These are phyloP conservation scores for Pollachius pollachius DNA, from an alignment of 2,113 vertebrate species.

Conservation along the genomic window DNA sequence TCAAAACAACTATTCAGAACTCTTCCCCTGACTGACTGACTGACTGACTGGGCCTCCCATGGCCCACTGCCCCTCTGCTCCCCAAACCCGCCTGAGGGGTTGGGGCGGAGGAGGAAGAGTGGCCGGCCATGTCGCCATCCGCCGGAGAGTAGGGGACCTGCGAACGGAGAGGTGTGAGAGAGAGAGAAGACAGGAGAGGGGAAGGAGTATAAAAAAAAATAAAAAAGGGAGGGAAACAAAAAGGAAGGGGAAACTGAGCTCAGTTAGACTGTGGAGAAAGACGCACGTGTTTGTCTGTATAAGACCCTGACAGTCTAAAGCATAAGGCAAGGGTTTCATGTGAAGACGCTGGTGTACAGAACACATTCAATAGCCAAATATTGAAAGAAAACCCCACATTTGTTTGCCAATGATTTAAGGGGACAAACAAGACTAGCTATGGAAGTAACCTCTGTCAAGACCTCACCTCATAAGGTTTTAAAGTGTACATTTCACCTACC, in stretches of 20 bases:
- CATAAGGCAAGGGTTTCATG: conserved; percentile 47
- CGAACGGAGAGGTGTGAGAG: conserved; percentile 68
- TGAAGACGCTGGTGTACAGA: conserved; percentile 63
- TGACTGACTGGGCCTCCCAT: conserved; percentile 62
- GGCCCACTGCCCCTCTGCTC: conserved; percentile 78
- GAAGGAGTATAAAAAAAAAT: conserved; percentile 57
- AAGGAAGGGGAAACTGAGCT: conserved; percentile 78
- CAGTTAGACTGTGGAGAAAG: conserved; percentile 83
- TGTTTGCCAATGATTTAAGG: conserved; percentile 30
- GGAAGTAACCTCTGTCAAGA: conserved; percentile 72
- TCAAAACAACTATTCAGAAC: conserved; percentile 98
- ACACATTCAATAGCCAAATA: conserved; percentile 57
- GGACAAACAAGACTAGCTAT: conserved; percentile 71
- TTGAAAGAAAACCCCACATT: not conserved
- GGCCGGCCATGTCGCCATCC: conserved; percentile 52
- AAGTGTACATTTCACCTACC: conserved; percentile 54
- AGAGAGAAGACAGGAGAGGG: conserved; percentile 44
- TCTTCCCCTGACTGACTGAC: conserved; percentile 80
- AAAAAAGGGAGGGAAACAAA: conserved; percentile 75
- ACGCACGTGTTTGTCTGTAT: conserved; percentile 82
- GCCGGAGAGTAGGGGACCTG: conserved; percentile 70
- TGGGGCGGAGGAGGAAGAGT: conserved; percentile 66
- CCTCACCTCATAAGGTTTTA: conserved; percentile 46
- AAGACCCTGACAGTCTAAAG: conserved; percentile 75
- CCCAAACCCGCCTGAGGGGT: conserved; percentile 70